These are phyloP conservation scores for Corythornis madagascariensis DNA, from an alignment of 2,113 vertebrate genomes.

Conservation along the genomic window DNA sequence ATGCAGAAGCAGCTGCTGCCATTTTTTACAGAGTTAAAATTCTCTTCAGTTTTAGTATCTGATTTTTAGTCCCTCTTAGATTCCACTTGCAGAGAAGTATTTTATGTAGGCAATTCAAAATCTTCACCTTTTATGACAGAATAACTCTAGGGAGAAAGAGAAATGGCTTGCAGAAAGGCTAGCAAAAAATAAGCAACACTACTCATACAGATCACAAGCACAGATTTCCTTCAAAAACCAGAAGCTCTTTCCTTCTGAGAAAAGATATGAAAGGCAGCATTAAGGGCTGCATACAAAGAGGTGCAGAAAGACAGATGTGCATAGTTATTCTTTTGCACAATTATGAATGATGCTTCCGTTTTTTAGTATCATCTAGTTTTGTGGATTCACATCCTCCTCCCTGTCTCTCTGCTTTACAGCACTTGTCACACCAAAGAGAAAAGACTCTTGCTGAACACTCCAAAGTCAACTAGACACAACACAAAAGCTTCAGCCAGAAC, in stretches of 20 bases:
- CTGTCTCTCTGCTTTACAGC: not conserved
- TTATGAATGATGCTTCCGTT: not conserved
- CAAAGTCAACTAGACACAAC: not conserved
- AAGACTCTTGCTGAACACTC: constrained; percentile 9
- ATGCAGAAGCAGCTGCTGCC: constrained; percentile 26
- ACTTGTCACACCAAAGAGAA: not conserved
- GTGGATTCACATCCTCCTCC: not conserved
- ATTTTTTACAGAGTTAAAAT: constrained; percentile 30
- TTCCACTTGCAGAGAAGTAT: not conserved
- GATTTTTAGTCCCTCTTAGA: constrained; percentile 35
- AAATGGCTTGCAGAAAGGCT: constrained; percentile 32
- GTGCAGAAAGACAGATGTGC: not conserved
- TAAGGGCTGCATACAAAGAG: constrained; percentile 27
- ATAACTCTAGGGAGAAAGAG: constrained; percentile 41
- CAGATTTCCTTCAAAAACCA: constrained; percentile 17
- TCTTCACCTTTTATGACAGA: constrained; percentile 51
- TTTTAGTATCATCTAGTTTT: not conserved
- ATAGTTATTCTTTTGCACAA: constrained; percentile 2
- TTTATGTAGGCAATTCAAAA: constrained; percentile 42
- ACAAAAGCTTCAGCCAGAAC: not conserved
- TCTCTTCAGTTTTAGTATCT: constrained; percentile 23
- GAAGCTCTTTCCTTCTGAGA: not conserved
- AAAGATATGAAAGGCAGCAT: constrained; percentile 12
- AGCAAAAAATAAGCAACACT: not conserved
- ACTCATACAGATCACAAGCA: constrained; percentile 8